These are phyloP conservation scores for Anguilla obscura DNA, from an alignment of 2,797 vertebrate genomes.

Conservation along the genomic window DNA sequence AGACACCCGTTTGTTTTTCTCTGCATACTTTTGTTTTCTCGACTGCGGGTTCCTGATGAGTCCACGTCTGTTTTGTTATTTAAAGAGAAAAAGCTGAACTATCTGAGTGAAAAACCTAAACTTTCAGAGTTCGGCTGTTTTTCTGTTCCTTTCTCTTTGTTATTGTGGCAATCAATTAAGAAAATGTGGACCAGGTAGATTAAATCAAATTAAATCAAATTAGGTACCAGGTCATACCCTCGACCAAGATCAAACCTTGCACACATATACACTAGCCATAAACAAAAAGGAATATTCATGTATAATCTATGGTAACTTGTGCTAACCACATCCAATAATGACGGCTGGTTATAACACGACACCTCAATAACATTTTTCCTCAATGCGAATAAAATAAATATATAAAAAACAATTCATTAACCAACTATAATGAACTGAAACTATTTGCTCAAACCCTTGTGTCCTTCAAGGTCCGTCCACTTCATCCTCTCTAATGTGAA, in stretches of 20 bases:
- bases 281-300: not conserved
- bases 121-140: not conserved
- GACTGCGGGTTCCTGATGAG: too few species aligned
- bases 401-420: not conserved
- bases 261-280: not conserved
- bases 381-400: not conserved
- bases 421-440: not conserved
- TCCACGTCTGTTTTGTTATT: not conserved
- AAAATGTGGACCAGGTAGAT: not conserved
- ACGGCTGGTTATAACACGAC: not conserved
- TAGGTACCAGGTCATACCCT: not conserved
- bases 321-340: not conserved
- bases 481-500: not conserved
- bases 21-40: not conserved
- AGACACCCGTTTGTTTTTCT: slow-evolving; percentile 15
- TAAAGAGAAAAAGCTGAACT: not conserved
- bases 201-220: not conserved
- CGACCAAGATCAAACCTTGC: not conserved
- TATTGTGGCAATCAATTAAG: not conserved
- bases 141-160: not conserved
- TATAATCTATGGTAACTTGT: not conserved
- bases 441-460: not conserved
- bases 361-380: not conserved
- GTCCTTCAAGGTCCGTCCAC: not conserved
- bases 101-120: not conserved